Evolutionary conservation across 2,888 invertebrate genomes (phyloP), one percentile per base, ranked within the genome.

Genomic region (Prosopocoilus inquinatus): DNA sequence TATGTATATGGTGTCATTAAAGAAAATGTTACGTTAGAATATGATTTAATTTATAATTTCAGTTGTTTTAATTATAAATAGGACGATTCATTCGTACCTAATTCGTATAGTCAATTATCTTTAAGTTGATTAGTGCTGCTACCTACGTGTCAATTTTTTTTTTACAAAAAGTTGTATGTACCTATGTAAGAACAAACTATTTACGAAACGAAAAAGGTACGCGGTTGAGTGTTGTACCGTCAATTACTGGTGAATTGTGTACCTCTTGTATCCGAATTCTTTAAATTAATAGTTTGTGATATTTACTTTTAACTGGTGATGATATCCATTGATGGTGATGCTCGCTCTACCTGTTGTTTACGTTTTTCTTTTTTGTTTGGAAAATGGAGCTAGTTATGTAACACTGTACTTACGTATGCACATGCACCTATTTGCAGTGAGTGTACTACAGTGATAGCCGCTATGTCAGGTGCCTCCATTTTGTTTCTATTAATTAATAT

Each of bases 381-480:
- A 39, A 50, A 11, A 32, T 41, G 41, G 41, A 41, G 41, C 41
- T 41, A 13, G 16, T 15, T 16, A 11, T 59, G 50, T 55, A 63
- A 63, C 65, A 66, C 66, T 65, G 69, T 70, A 71, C 71, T 70
- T 70, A 70, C 62, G 55, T 58, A 65, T 62, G 65, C 66, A 69
- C 64, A 65, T 64, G 66, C 67, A 69, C 65, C 61, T 63, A 60
- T 63, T 64, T 66, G 67, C 68, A 68, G 64, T 69, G 70, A 69
- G 70, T 71, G 70, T 70, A 71, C 67, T 65, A 63, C 68, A 70
- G 73, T 74, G 72, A 72, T 72, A 72, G 70, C 69, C 69, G 71
- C 71, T 72, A 70, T 68, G 69, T 72, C 74, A 74, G 75, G 75
- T 75, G 75, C 75, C 75, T 75, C 73, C 72, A 70, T 70, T 75